Percentiles rank a stretch among this genome's conserved stretches.
Conservation (phyloP, 2,113 vertebrate genomes). For the Phoenicopterus ruber region DNA sequence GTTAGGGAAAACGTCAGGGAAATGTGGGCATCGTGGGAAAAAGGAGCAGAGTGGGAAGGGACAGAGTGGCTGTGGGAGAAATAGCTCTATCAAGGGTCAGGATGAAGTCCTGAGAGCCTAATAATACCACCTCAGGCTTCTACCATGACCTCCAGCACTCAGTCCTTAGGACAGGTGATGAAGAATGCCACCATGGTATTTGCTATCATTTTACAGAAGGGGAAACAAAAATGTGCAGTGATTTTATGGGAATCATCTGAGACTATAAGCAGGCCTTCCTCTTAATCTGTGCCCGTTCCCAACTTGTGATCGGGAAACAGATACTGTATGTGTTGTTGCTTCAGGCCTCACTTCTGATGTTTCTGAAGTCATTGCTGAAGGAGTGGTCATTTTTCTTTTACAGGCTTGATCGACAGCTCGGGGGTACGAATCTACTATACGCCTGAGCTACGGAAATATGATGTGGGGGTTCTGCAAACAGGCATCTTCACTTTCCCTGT, state of each 20-base stretch:
- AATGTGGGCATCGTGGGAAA: neutral
- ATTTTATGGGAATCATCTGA: neutral
- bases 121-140: neutral
- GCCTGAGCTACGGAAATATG: constrained; percentile 57
- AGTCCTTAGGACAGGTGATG: neutral
- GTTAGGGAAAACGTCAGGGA: neutral
- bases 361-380: neutral
- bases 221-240: neutral
- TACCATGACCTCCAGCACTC: neutral
- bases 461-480: constrained; percentile 71
- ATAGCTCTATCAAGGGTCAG: neutral
- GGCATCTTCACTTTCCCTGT: constrained; percentile 48
- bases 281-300: neutral
- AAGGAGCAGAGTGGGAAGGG: neutral
- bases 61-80: neutral
- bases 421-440: constrained; percentile 77
- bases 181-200: neutral
- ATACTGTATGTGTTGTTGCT: neutral
- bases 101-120: neutral
- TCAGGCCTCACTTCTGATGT: neutral
- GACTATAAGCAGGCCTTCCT: neutral
- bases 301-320: neutral
- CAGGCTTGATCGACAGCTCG: constrained; percentile 77
- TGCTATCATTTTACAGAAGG: neutral
- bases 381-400: neutral